These are phyloP conservation scores for Sturmia bella DNA, from an alignment of 2,888 invertebrate genomes.

Conservation along the genomic window DNA sequence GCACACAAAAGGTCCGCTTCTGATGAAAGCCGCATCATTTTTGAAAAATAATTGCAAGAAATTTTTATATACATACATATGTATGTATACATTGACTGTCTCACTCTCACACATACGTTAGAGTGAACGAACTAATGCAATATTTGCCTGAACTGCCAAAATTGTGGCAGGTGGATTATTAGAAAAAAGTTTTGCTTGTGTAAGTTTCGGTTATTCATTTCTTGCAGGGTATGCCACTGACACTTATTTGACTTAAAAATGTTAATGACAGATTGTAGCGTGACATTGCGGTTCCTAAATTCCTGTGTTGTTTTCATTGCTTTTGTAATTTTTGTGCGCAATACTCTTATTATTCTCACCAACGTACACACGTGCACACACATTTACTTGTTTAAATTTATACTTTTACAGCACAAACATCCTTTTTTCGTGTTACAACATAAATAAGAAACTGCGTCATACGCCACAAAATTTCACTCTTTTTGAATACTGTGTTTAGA, in stretches of 20 bases:
- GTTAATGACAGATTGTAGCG: conserved; percentile 13
- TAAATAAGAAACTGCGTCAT: conserved; percentile 39
- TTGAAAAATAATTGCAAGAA: no score
- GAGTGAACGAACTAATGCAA: no score
- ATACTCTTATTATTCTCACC: conserved; percentile 41
- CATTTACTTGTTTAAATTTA: conserved; percentile 1
- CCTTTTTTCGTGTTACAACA: conserved; percentile 16
- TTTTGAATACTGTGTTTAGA: conserved; percentile 39
- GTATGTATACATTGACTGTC: no score
- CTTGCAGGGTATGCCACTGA: no score
- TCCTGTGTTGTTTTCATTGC: conserved; percentile 10
- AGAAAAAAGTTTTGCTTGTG: no score
- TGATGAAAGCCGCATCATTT: no score
- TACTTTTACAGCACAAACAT: conserved; percentile 30
- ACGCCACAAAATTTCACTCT: conserved; percentile 40
- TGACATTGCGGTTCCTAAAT: conserved; percentile 12
- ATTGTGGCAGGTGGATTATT: no score
- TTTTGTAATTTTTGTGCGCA: conserved; percentile 39
- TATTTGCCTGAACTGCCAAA: no score
- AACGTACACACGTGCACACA: background rate
- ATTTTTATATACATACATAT: no score
- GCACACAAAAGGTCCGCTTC: no score
- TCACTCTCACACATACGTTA: no score
- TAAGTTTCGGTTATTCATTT: no score
- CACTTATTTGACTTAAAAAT: background rate